Base-by-base conservation (phyloP, 53 echinoderm and acorn worm species). In the Mesocentrotus franciscanus region DNA sequence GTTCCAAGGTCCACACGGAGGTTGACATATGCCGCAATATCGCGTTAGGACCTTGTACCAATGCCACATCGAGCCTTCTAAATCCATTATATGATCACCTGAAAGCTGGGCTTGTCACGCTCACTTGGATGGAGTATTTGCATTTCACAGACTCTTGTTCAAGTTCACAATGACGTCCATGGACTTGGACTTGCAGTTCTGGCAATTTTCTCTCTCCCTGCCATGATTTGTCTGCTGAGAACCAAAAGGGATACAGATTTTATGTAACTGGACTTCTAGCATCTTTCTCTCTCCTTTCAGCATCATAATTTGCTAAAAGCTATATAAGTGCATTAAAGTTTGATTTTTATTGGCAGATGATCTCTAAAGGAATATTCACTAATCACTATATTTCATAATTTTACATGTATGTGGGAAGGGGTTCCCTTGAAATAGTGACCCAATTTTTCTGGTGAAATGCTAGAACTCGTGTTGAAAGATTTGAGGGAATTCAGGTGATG, bases 91-190 rank as follows among this genome's bases (percentile, higher is more conserved):
- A 10, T 57, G n/a, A 87, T 87, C 87, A 87, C 87, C 59, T 27
- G 57, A 58, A 87, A 87, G 87, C 87, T 58, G 0, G n/a, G 87
- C 87, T 87, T 87, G 87, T 87, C 87, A 87, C 58, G 87, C 57
- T 57, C 87, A 0, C 75, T 9, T 11, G 26, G 27, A 27, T 57
- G 42, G 20, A 15, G 39, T 87, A 87, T 59, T 59, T 22, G 59
- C 59, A 26, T n/a, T 87, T 8, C 0, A 58, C 58, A 58, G 87
- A 56, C 56, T 18, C 87, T 2, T 27, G 58, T 27, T 58, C n/a
- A 87, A 12, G 30, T 74, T 74, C 32, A 74, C 30, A 0, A 30
- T 72, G 72, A 72, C 8, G 13, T 39, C 39, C 39, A 49, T 84
- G 2, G 34, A 49, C 18, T 49, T 84, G 20, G 24, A 8, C 18